Conservation (phyloP, 2,797 vertebrate genomes). For the Aselliscus stoliczkanus region DNA sequence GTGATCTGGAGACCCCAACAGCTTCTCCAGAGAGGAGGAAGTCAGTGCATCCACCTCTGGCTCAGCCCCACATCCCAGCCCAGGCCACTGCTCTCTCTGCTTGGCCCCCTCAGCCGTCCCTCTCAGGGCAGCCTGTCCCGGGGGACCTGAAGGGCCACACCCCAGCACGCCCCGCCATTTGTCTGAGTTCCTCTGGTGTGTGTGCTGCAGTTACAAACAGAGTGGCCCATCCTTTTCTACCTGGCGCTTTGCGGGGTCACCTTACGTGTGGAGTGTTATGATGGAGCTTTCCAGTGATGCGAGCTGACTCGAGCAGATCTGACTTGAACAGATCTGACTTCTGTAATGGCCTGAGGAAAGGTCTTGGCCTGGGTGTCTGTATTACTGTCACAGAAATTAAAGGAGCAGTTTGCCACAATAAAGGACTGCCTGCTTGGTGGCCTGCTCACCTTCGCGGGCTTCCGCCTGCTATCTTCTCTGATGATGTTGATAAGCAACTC, state of each 20-base stretch:
- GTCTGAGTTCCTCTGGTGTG: too few species aligned
- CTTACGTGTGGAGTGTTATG: not conserved
- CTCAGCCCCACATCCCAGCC: not conserved
- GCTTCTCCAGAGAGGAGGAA: not conserved
- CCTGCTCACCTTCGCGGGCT: not conserved
- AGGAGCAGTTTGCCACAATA: slow-evolving; percentile 6
- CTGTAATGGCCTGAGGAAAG: slow-evolving; percentile 16
- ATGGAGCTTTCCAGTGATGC: not conserved
- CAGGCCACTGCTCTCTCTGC: accelerated
- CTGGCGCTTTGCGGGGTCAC: not conserved
- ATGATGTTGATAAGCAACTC: not conserved
- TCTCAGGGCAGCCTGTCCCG: accelerated
- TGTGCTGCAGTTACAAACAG: accelerated
- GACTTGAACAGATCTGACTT: slow-evolving; percentile 23
- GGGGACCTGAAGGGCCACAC: accelerated
- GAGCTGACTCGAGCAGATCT: not conserved
- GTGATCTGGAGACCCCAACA: accelerated
- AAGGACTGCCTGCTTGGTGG: not conserved
- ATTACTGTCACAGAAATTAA: slow-evolving; percentile 25
- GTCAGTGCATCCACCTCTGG: too few species aligned
- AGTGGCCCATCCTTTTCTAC: not conserved
- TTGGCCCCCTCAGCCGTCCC: not conserved
- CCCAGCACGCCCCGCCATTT: not conserved
- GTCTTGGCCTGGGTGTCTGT: not conserved
- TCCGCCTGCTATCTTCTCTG: not conserved